phyloP scores from a whole-genome alignment of 1,140 invertebrate genomes.

The Sminthurides bifidus region DNA sequence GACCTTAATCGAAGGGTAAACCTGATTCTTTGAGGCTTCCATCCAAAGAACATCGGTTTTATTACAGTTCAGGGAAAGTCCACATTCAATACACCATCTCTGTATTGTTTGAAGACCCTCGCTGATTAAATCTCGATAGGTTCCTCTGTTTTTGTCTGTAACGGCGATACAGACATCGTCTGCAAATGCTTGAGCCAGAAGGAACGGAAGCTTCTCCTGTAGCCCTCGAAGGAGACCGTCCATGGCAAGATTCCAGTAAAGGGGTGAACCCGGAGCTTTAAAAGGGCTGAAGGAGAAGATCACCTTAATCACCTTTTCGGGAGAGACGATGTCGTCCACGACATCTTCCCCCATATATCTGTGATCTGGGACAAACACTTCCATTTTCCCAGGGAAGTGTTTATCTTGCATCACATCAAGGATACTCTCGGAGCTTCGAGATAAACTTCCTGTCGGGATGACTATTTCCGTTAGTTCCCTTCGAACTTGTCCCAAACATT shows the following conservation, averaged over 20 bases:
- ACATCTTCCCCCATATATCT: neutral
- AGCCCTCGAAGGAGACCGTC: slow-evolving; percentile 4
- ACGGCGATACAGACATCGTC: slow-evolving; percentile 8
- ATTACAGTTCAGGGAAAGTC: neutral
- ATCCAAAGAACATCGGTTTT: too few relatives aligned
- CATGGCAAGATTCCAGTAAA: slow-evolving; percentile 12
- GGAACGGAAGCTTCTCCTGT: neutral
- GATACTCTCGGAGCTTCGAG: neutral
- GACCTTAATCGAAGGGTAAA: too few relatives aligned
- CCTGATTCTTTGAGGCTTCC: too few relatives aligned
- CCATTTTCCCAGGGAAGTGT: neutral
- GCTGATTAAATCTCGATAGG: neutral
- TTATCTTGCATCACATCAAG: too few relatives aligned
- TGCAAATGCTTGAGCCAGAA: slow-evolving; percentile 2
- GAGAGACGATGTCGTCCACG: neutral
- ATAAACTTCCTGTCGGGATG: neutral
- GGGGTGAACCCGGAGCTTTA: slow-evolving; percentile 16
- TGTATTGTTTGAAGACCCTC: neutral
- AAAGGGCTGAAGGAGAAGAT: slow-evolving; percentile 4
- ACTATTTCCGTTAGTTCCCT: neutral
- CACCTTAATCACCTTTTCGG: neutral
- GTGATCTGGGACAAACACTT: neutral
- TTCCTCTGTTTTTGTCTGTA: neutral
- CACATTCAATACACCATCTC: neutral
- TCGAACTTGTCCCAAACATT: neutral